These are phyloP conservation scores for Aspidiotus destructor DNA, from an alignment of 2,888 invertebrate species.

Conservation along the genomic window DNA sequence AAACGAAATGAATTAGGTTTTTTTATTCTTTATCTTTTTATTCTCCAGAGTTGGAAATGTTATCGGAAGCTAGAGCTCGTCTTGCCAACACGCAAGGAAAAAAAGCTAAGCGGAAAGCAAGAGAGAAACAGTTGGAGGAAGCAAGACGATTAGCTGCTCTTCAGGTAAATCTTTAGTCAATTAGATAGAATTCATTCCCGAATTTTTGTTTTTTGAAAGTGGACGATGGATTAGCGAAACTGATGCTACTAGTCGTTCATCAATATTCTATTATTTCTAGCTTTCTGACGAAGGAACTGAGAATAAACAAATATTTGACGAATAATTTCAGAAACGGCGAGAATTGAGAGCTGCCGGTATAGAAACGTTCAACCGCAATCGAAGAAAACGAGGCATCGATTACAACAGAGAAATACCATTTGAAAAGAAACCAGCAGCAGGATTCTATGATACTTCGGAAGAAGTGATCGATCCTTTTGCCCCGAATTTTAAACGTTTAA, in stretches of 20 bases:
- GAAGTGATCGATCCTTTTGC: slow-evolving; percentile 81
- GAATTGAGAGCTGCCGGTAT: slow-evolving; percentile 97
- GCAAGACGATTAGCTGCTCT: slow-evolving; percentile 90
- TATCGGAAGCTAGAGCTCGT: slow-evolving; percentile 95
- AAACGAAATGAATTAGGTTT: neutral
- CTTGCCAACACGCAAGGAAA: slow-evolving; percentile 97
- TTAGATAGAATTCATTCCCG: neutral
- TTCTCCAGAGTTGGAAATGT: slow-evolving; percentile 86
- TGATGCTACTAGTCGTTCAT: neutral
- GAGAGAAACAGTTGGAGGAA: slow-evolving; percentile 97
- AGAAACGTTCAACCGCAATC: slow-evolving; percentile 48
- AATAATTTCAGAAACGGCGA: slow-evolving; percentile 59
- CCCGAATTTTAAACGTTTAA: slow-evolving; percentile 77
- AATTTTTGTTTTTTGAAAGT: neutral
- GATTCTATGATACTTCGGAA: slow-evolving; percentile 89
- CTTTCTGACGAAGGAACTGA: neutral
- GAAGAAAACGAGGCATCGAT: slow-evolving; percentile 81
- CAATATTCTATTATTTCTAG: neutral
- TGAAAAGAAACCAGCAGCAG: slow-evolving; percentile 82
- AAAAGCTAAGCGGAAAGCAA: slow-evolving; percentile 84
- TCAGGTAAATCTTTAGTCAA: slow-evolving; percentile 47
- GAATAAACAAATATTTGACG: slow-evolving; percentile 1
- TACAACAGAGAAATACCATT: slow-evolving; percentile 97
- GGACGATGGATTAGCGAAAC: neutral
- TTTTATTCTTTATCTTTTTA: neutral